Evolutionary conservation across 2,888 invertebrate species (phyloP), one percentile per base, ranked within the genome.

Genomic region (Deilephila porcellus): DNA sequence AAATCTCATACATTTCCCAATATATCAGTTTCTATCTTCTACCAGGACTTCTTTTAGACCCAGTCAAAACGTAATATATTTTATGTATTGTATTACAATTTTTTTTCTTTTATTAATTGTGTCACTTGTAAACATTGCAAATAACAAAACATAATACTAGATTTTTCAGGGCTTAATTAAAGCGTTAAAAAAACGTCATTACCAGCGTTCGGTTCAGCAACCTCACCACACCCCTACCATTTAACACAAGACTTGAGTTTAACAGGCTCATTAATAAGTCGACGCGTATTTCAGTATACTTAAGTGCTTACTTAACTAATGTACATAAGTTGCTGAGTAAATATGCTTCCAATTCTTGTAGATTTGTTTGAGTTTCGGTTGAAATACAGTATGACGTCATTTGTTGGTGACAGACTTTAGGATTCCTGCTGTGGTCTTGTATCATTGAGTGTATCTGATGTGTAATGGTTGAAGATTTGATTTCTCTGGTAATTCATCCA

Each of bases 181-280:
- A 67, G 45, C 64, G 45, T 67, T 67, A 45, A 45, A 67, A 67
- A 67, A 20, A 25, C 20, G 20, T 14, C 25, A 25, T 67, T 14
- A 45, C 4, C 45, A 11, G 45, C 45, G 45, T 67, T 52, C 17
- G 64, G 4, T 4, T 14, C 20, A 67, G 20, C 37, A 37, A 14
- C 11, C 64, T 1, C 45, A 17, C 20, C 11, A 7, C 14, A 67
- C 20, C 45, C 17, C 14, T 67, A 45, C 45, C 45, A 67, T 45
- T 25, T 67, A 67, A 67, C 64, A 67, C 25, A 14, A 67, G 64
- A 67, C 45, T 67, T 25, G 45, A 78, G 60, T 78, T 73, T 78
- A 79, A 78, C 76, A 76, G 76, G 72, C 67, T 64, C 78, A 81
- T 81, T 78, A 79, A 81, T 80, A 78, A 79, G 79, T 77, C 78